phyloP scores from a whole-genome alignment of 2,888 invertebrate genomes.

The Xestoiulus laeticollis region DNA sequence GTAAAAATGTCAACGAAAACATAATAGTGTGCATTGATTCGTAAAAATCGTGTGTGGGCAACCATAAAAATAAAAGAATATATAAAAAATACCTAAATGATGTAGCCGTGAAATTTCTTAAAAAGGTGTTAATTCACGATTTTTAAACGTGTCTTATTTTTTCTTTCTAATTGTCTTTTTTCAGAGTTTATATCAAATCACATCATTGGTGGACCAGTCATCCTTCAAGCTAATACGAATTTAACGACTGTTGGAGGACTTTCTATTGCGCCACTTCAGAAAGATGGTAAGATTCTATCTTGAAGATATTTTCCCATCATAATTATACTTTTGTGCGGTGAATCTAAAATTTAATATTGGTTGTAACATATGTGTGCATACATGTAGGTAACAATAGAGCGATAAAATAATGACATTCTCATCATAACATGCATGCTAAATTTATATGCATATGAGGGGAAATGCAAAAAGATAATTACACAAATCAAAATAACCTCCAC shows the following conservation, averaged over 20 bases:
- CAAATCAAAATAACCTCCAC: not conserved
- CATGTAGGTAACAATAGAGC: not conserved
- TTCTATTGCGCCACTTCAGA: constrained; percentile 39
- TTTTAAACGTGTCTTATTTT: constrained; percentile 42
- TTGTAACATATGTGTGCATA: not conserved
- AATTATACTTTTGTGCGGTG: not conserved
- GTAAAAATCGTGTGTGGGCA: not conserved
- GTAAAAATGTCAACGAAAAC: not conserved
- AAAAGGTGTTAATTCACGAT: constrained; percentile 23
- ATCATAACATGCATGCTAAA: not conserved
- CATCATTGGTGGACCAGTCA: constrained; percentile 48
- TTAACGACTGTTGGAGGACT: constrained; percentile 42
- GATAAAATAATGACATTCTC: not conserved
- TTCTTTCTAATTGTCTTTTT: constrained; percentile 28
- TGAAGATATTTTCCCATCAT: not conserved
- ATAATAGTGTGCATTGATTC: not conserved
- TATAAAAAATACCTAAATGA: not conserved
- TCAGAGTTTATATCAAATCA: constrained; percentile 52
- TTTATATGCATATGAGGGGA: not conserved
- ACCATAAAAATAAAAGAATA: not conserved
- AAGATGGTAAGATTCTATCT: constrained; percentile 46
- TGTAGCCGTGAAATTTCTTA: not conserved
- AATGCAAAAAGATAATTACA: constrained; percentile 1
- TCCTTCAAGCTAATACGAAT: constrained; percentile 34
- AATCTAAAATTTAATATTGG: not conserved